These are phyloP conservation scores for Lontra canadensis DNA, from an alignment of 2,113 vertebrate genomes.

Conservation along the genomic window DNA sequence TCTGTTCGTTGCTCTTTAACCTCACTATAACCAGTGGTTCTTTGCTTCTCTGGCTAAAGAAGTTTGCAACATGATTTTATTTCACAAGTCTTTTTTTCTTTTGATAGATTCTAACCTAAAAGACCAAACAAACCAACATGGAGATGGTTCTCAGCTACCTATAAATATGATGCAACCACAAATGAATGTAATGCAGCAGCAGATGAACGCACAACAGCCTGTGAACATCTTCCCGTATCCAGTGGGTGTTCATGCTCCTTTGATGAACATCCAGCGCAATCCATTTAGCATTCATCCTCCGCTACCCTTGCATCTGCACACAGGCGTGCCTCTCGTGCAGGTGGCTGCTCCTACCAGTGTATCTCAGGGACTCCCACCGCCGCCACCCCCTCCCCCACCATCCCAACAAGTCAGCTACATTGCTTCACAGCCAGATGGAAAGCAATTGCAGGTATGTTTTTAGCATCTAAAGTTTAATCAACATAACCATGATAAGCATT, in stretches of 20 bases:
- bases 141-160: slow-evolving; percentile 89
- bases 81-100: slow-evolving; percentile 64
- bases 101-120: slow-evolving; percentile 89
- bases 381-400: slow-evolving; percentile 96
- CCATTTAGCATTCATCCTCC: slow-evolving; percentile 90
- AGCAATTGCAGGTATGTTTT: slow-evolving; percentile 89
- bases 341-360: slow-evolving; percentile 87
- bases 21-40: neutral
- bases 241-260: slow-evolving; percentile 87
- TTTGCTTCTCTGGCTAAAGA: slow-evolving; percentile 41
- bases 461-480: slow-evolving; percentile 55
- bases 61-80: slow-evolving; percentile 39
- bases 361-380: slow-evolving; percentile 90
- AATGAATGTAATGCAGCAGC: slow-evolving; percentile 86
- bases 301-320: slow-evolving; percentile 92
- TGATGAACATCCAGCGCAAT: slow-evolving; percentile 90
- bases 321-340: slow-evolving; percentile 91
- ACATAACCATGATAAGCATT: neutral
- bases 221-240: slow-evolving; percentile 87
- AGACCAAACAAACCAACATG: slow-evolving; percentile 88
- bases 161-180: slow-evolving; percentile 89
- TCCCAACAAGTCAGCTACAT: slow-evolving; percentile 92
- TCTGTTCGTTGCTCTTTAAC: neutral
- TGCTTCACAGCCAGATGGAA: slow-evolving; percentile 89
- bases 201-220: slow-evolving; percentile 84